Evolutionary conservation across 1,140 invertebrate genomes (phyloP).

Genomic region (Drosophila ironensis): DNA sequence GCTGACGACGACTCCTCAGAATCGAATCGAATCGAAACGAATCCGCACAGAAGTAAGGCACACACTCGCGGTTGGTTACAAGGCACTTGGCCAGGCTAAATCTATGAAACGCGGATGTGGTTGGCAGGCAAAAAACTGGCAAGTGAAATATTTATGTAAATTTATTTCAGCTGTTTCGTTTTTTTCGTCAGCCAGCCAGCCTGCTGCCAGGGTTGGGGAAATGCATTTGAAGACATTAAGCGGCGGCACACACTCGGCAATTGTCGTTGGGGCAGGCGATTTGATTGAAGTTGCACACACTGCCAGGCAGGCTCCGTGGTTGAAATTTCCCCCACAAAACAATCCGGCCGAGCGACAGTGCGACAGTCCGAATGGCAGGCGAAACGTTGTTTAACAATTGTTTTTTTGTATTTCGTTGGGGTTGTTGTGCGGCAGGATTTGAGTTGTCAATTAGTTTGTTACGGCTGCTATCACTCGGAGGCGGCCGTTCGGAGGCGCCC

Average conservation of each 20-base stretch:
- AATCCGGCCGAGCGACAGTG: constrained; percentile 30
- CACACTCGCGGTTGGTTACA: constrained; percentile 5
- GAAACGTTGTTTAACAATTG: constrained; percentile 67
- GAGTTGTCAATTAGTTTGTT: constrained; percentile 79
- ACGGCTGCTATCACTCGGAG: constrained; percentile 65
- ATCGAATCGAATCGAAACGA: constrained; percentile 1
- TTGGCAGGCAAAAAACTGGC: constrained; percentile 54
- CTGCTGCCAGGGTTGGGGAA: constrained; percentile 38
- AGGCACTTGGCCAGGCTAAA: constrained; percentile 49
- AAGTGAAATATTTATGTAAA: constrained; percentile 79
- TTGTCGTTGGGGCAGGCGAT: constrained; percentile 71
- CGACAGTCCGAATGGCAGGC: constrained; percentile 40
- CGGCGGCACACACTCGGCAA: constrained; percentile 78
- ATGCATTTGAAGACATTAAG: constrained; percentile 77
- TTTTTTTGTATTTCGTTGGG: constrained; percentile 28
- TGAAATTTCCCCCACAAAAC: constrained; percentile 14
- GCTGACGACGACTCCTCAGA: constrained; percentile 4
- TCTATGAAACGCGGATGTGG: constrained; percentile 69
- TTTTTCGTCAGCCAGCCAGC: constrained; percentile 23
- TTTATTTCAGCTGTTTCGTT: constrained; percentile 68
- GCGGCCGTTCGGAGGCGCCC: constrained; percentile 47
- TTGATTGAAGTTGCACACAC: constrained; percentile 71
- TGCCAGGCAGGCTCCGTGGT: constrained; percentile 40
- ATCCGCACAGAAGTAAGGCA: constrained; percentile 19
- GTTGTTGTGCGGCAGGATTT: constrained; percentile 68